These are phyloP conservation scores for Sebastes hubbsi DNA, from an alignment of 2,797 vertebrate species.

Conservation along the genomic window DNA sequence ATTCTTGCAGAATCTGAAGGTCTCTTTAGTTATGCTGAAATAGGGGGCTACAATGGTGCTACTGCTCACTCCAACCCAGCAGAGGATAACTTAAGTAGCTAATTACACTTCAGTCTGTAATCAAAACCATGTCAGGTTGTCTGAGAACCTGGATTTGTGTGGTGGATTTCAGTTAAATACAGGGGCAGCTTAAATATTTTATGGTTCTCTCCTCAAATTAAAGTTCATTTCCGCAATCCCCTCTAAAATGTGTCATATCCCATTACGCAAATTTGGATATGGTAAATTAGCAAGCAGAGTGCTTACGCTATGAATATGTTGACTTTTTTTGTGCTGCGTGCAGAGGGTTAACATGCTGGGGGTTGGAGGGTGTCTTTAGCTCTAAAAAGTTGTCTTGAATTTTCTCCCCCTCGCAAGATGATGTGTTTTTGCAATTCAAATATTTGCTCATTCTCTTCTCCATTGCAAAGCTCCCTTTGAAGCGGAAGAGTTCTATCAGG, in stretches of 20 bases:
- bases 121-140: slow-evolving; percentile 82
- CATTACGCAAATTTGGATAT: slow-evolving; percentile 86
- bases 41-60: slow-evolving; percentile 19
- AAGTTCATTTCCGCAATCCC: slow-evolving; percentile 74
- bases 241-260: slow-evolving; percentile 84
- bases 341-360: slow-evolving; percentile 69
- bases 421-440: slow-evolving; percentile 99
- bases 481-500: slow-evolving; percentile 95
- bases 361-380: slow-evolving; percentile 76
- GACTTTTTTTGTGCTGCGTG: slow-evolving; percentile 65
- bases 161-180: slow-evolving; percentile 79
- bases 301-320: slow-evolving; percentile 78
- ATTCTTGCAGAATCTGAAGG: slow-evolving; percentile 35
- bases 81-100: slow-evolving; percentile 76
- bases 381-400: slow-evolving; percentile 85
- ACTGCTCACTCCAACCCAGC: slow-evolving; percentile 46
- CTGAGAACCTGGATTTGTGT: slow-evolving; percentile 77
- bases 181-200: slow-evolving; percentile 80
- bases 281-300: slow-evolving; percentile 81
- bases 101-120: slow-evolving; percentile 83
- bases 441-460: slow-evolving; percentile 93
- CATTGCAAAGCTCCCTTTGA: slow-evolving; percentile 94
- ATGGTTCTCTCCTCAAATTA: slow-evolving; percentile 84
- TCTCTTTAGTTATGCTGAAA: slow-evolving; percentile 50
- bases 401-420: slow-evolving; percentile 78